These are phyloP conservation scores for Erannis defoliaria DNA, from an alignment of 2,888 invertebrate species.

Conservation along the genomic window DNA sequence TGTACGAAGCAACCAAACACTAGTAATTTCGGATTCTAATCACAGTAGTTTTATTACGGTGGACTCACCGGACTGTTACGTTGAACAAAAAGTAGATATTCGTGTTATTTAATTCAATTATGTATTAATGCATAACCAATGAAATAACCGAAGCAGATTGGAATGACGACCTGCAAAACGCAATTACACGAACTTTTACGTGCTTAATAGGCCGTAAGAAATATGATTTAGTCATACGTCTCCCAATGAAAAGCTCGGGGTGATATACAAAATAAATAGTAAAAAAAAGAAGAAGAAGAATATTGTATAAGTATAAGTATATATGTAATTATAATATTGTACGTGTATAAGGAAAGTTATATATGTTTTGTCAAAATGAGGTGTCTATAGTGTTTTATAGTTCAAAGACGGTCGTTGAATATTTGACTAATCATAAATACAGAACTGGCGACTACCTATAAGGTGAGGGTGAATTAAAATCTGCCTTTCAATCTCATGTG, in stretches of 20 bases:
- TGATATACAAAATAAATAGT: too few species aligned
- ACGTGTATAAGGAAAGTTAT: too few species aligned
- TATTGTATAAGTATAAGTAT: too few species aligned
- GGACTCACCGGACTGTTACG: constrained; percentile 8
- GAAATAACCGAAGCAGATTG: constrained; percentile 21
- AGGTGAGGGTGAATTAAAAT: too few species aligned
- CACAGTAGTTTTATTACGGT: constrained; percentile 13
- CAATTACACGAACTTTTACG: constrained; percentile 26
- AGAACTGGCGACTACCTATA: too few species aligned
- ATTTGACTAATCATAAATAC: too few species aligned
- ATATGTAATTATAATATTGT: too few species aligned
- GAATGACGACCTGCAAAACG: constrained; percentile 14
- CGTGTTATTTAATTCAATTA: constrained; percentile 27
- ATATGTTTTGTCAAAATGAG: too few species aligned
- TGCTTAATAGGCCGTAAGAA: constrained; percentile 6
- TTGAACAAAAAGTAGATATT: constrained; percentile 11
- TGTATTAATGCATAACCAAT: constrained; percentile 16
- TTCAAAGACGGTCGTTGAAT: too few species aligned
- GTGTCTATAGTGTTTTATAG: too few species aligned
- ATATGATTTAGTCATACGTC: not conserved
- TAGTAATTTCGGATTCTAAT: constrained; percentile 11
- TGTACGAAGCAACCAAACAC: not conserved
- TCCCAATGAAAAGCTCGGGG: not conserved
- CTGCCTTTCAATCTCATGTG: too few species aligned
- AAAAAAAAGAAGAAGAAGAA: too few species aligned